Evolutionary conservation across 2,888 invertebrate genomes (phyloP).

Genomic region (Julus scandinavius): DNA sequence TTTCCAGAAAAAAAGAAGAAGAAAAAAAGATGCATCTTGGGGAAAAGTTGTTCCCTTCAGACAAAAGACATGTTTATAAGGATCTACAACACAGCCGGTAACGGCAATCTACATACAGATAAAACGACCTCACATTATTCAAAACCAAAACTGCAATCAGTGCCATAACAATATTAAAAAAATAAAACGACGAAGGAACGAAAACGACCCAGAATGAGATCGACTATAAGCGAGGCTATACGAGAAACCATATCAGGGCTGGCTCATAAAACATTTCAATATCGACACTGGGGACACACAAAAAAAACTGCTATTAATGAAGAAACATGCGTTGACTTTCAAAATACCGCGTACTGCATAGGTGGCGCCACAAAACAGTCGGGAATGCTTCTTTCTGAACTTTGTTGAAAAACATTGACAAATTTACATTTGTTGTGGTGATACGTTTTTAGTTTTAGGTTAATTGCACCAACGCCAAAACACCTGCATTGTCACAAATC

Average conservation of each 20-base stretch:
- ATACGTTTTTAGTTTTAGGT: not conserved
- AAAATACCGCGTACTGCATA: not conserved
- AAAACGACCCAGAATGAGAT: conserved; percentile 29
- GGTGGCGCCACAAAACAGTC: conserved; percentile 11
- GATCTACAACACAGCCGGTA: conserved; percentile 51
- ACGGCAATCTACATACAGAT: conserved; percentile 51
- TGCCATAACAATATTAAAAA: conserved; percentile 46
- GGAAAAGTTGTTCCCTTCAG: conserved; percentile 49
- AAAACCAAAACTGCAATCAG: conserved; percentile 44
- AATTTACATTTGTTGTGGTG: no score
- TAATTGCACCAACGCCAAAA: not conserved
- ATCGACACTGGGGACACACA: not conserved
- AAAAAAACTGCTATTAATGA: conserved; percentile 34
- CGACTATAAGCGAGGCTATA: not conserved
- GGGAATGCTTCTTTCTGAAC: no score
- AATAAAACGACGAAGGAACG: conserved; percentile 45
- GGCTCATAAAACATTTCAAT: conserved; percentile 36
- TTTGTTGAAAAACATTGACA: no score
- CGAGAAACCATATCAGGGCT: not conserved
- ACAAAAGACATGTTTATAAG: conserved; percentile 52
- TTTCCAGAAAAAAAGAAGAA: not conserved
- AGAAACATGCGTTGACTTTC: not conserved
- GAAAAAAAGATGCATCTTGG: conserved; percentile 39
- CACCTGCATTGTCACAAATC: not conserved
- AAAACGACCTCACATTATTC: conserved; percentile 51